These are phyloP conservation scores for Lipophrys pholis DNA, from an alignment of 2,113 vertebrate species.

Conservation along the genomic window DNA sequence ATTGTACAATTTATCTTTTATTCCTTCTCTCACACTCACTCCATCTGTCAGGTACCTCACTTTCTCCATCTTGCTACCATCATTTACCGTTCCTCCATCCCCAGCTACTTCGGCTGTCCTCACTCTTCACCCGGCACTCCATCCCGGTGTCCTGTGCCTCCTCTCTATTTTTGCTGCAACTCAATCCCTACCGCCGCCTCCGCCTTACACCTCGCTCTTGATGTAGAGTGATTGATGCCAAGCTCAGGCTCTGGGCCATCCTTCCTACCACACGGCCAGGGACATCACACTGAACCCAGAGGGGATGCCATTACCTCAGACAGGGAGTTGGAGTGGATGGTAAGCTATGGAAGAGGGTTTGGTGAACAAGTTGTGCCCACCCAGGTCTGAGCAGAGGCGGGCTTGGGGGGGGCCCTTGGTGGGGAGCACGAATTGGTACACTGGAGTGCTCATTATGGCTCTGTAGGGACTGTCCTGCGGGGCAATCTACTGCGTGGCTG, in stretches of 20 bases:
- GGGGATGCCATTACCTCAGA: conserved; percentile 62
- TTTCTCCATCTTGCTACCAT: conserved; percentile 56
- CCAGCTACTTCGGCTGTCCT: conserved; percentile 60
- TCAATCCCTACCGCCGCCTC: conserved; percentile 62
- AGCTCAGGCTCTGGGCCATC: conserved; percentile 69
- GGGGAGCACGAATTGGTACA: conserved; percentile 76
- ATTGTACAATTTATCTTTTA: conserved; percentile 60
- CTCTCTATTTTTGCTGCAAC: conserved; percentile 60
- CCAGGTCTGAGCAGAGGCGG: conserved; percentile 75
- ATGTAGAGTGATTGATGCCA: conserved; percentile 70
- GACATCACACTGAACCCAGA: conserved; percentile 59
- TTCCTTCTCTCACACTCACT: conserved; percentile 54
- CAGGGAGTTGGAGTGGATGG: conserved; percentile 60
- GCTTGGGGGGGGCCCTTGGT: conserved; percentile 73
- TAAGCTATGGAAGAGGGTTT: conserved; percentile 41
- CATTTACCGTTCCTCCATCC: conserved; percentile 65
- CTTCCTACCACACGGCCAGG: conserved; percentile 58
- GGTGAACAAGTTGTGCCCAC: conserved; percentile 74
- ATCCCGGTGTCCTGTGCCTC: conserved; percentile 43
- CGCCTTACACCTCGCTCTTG: conserved; percentile 53
- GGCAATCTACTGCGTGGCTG: conserved; percentile 75
- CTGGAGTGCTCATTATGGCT: conserved; percentile 86
- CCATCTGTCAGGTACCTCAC: conserved; percentile 66
- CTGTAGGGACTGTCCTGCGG: conserved; percentile 83
- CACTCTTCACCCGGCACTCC: conserved; percentile 59